These are phyloP conservation scores for Craterocephalus amniculus DNA, from an alignment of 2,797 vertebrate species.

Conservation along the genomic window DNA sequence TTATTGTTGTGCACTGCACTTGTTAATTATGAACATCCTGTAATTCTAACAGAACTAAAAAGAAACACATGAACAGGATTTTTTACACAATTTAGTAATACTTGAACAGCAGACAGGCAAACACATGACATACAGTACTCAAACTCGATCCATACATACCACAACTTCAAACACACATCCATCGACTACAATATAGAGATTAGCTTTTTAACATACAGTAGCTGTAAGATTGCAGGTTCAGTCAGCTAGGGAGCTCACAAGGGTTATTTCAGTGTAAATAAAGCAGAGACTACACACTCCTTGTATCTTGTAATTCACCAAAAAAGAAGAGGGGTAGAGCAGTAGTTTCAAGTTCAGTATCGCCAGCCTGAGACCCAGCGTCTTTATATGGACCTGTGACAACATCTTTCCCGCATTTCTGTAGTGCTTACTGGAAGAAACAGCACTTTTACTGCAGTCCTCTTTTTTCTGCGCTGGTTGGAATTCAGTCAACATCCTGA, in stretches of 20 bases:
- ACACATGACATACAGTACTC: conserved; percentile 83
- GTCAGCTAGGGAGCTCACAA: conserved; percentile 53
- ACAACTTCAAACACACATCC: conserved; percentile 88
- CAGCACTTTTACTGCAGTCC: conserved; percentile 6
- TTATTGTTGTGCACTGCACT: conserved; percentile 90
- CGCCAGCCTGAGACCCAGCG: conserved; percentile 29
- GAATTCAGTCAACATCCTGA: conserved; percentile 32
- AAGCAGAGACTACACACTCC: conserved; percentile 49
- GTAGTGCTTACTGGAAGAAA: conserved; percentile 17
- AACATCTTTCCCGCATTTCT: neutral
- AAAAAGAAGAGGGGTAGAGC: conserved; percentile 25
- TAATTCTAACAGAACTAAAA: conserved; percentile 85
- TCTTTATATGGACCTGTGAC: neutral
- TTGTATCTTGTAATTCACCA: conserved; percentile 36
- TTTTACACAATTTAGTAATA: conserved; percentile 89
- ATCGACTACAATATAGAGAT: conserved; percentile 86
- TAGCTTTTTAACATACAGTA: conserved; percentile 78
- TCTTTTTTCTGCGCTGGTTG: conserved; percentile 7
- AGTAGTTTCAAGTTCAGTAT: conserved; percentile 41
- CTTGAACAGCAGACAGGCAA: conserved; percentile 93
- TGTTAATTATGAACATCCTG: conserved; percentile 89
- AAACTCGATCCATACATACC: conserved; percentile 81
- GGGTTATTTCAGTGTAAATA: conserved; percentile 59
- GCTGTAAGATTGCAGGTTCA: conserved; percentile 67
- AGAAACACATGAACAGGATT: conserved; percentile 85